Percentiles rank a stretch among this genome's conserved stretches.
These are phyloP conservation scores for Archaeoteleia sp. DNA, from an alignment of 2,888 invertebrate species.

Conservation along the genomic window DNA sequence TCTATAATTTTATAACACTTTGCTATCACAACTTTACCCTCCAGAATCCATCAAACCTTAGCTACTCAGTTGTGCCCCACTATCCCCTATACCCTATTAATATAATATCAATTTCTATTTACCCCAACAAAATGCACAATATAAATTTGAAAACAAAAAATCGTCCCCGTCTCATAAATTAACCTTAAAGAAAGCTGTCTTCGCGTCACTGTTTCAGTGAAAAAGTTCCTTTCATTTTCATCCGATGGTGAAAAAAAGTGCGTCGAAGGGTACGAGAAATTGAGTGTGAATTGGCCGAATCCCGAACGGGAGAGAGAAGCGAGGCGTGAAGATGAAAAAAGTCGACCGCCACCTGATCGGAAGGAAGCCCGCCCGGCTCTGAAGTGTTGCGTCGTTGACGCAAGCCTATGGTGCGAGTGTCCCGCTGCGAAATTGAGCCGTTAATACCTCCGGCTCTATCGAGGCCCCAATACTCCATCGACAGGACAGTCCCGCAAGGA, in stretches of 20 bases:
- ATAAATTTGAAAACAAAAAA: conserved; percentile 12
- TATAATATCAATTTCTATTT: conserved; percentile 27
- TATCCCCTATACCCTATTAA: too few species aligned
- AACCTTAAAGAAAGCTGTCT: conserved; percentile 23
- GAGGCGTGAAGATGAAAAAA: conserved; percentile 50
- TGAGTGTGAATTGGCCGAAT: conserved; percentile 51
- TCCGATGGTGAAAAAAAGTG: conserved; percentile 22
- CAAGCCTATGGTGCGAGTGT: conserved; percentile 44
- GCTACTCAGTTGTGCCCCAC: too few species aligned
- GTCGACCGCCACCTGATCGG: conserved; percentile 46
- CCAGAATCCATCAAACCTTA: too few species aligned
- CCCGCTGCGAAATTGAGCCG: conserved; percentile 72
- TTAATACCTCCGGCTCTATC: conserved; percentile 62
- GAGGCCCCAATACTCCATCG: conserved; percentile 28
- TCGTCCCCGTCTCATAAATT: conserved; percentile 25
- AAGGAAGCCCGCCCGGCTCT: conserved; percentile 40
- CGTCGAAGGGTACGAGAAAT: conserved; percentile 37
- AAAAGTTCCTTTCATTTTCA: conserved; percentile 34
- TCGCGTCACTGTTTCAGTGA: conserved; percentile 23
- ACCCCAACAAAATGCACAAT: conserved; percentile 14
- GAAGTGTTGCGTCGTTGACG: conserved; percentile 41
- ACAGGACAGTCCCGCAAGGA: conserved; percentile 34
- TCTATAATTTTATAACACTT: too few species aligned
- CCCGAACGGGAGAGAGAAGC: conserved; percentile 48
- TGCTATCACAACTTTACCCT: too few species aligned